These are phyloP conservation scores for Cyaniris semiargus DNA, from an alignment of 2,888 invertebrate genomes.

Conservation along the genomic window DNA sequence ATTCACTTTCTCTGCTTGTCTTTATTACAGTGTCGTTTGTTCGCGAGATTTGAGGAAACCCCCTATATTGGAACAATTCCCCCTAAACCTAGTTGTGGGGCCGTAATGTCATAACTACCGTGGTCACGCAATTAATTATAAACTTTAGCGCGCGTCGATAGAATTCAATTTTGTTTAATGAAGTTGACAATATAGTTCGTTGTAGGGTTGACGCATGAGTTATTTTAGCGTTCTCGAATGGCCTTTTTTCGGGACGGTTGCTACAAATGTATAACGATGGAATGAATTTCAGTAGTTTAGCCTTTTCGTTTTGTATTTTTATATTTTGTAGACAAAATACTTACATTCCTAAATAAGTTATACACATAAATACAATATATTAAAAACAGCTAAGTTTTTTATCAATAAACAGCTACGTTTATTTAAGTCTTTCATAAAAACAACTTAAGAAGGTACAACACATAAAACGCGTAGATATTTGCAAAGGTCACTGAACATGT, in stretches of 20 bases:
- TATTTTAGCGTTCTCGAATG: constrained; percentile 65
- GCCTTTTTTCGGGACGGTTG: constrained; percentile 70
- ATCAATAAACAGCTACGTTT: background rate
- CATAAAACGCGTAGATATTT: background rate
- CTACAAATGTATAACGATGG: constrained; percentile 69
- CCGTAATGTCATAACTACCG: constrained; percentile 64
- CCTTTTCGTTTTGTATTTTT: constrained; percentile 63
- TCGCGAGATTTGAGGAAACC: constrained; percentile 81
- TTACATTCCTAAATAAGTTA: too few relatives aligned
- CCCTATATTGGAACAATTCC: constrained; percentile 70
- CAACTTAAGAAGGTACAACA: background rate
- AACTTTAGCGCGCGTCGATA: constrained; percentile 61
- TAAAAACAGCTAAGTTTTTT: too few relatives aligned
- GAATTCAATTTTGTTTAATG: constrained; percentile 66
- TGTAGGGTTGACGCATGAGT: constrained; percentile 36
- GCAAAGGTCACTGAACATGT: constrained; percentile 10
- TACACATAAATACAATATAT: too few relatives aligned
- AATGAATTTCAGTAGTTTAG: constrained; percentile 65
- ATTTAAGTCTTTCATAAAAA: background rate
- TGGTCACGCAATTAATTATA: constrained; percentile 54
- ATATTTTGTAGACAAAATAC: constrained; percentile 45
- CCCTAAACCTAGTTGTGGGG: constrained; percentile 65
- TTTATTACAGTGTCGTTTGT: constrained; percentile 82
- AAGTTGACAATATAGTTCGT: constrained; percentile 39
- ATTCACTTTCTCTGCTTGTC: constrained; percentile 83